Evolutionary conservation across 2,888 invertebrate genomes (phyloP).

Genomic region (Drosophila ochracea): DNA sequence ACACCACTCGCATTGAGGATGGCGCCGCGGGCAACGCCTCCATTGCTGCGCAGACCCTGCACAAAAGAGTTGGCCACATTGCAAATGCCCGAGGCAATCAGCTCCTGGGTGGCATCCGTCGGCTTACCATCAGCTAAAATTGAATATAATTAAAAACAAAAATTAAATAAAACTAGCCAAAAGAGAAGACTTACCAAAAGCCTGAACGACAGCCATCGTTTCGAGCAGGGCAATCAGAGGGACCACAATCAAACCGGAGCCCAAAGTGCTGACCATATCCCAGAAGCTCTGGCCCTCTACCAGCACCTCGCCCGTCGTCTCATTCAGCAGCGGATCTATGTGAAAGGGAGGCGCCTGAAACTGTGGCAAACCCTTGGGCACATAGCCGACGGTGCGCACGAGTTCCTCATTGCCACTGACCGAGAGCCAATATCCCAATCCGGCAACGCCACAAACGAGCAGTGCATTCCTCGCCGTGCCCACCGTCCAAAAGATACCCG

Average conservation of each 20-base stretch:
- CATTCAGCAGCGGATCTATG: conserved; percentile 87
- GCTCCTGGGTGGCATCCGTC: conserved; percentile 96
- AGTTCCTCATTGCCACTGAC: conserved; percentile 84
- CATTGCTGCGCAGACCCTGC: conserved; percentile 92
- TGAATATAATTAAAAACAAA: not conserved
- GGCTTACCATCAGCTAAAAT: conserved; percentile 89
- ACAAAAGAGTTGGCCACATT: conserved; percentile 95
- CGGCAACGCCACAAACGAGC: conserved; percentile 90
- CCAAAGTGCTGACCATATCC: conserved; percentile 92
- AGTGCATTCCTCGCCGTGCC: conserved; percentile 94
- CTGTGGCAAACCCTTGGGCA: conserved; percentile 91
- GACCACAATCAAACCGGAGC: conserved; percentile 93
- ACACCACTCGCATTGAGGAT: conserved; percentile 96
- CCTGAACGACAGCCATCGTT: conserved; percentile 90
- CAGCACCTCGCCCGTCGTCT: conserved; percentile 85
- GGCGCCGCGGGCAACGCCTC: conserved; percentile 93
- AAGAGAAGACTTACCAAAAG: conserved; percentile 76
- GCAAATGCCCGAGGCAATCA: conserved; percentile 92
- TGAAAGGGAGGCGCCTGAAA: conserved; percentile 90
- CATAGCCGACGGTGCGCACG: conserved; percentile 90
- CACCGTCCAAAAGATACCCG: conserved; percentile 90
- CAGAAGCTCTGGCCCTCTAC: conserved; percentile 86
- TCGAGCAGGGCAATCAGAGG: conserved; percentile 95
- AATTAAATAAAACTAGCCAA: not conserved
- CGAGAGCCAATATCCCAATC: conserved; percentile 89